Evolutionary conservation across 2,113 vertebrate species (phyloP).

Genomic region (Chionodraco myersi): DNA sequence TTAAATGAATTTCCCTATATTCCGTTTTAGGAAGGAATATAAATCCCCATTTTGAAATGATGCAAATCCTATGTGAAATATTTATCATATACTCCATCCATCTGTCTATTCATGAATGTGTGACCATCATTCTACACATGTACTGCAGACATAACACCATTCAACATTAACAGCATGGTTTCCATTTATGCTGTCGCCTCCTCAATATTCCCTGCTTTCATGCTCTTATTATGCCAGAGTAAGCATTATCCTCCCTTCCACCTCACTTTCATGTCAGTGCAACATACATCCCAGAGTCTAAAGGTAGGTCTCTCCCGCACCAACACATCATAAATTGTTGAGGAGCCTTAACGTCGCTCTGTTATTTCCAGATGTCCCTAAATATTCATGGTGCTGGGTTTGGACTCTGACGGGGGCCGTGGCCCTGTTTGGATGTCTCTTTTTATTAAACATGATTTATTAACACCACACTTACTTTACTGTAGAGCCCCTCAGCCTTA

Average conservation of each 20-base stretch:
- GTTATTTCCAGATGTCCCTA: conserved; percentile 69
- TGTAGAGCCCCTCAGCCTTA: conserved; percentile 75
- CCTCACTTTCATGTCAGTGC: conserved; percentile 3
- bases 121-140: not conserved
- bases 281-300: not conserved
- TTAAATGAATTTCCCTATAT: not conserved
- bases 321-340: conserved; percentile 54
- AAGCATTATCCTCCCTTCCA: conserved; percentile 6
- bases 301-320: conserved; percentile 21
- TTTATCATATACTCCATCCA: not conserved
- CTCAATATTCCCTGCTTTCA: not conserved
- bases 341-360: conserved; percentile 34
- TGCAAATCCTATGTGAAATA: not conserved
- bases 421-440: conserved; percentile 70
- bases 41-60: not conserved
- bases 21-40: not conserved
- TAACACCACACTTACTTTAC: conserved; percentile 72
- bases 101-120: not conserved
- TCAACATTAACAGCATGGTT: not conserved
- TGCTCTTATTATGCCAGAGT: not conserved
- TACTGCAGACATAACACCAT: conserved; percentile 1
- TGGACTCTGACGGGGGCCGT: conserved; percentile 52
- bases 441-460: conserved; percentile 82
- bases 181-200: not conserved
- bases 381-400: conserved; percentile 61